Evolutionary conservation across 1,140 invertebrate species (phyloP).

Genomic region (Protaetia brevitarsis): DNA sequence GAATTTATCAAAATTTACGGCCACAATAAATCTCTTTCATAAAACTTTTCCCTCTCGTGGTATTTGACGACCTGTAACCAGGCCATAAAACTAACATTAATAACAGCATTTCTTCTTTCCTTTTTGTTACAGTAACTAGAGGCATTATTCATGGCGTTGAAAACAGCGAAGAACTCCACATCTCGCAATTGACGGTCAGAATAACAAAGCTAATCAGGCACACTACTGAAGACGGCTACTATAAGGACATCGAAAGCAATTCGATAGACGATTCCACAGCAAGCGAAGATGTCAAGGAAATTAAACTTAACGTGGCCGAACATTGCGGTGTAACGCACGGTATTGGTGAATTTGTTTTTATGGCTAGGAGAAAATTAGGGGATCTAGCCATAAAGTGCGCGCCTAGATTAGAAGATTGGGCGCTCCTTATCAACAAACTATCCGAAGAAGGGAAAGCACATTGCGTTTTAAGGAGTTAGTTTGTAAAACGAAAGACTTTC

Average conservation of each 20-base stretch:
- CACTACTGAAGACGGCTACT: conserved; percentile 46
- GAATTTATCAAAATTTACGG: conserved; percentile 17
- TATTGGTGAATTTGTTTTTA: conserved; percentile 74
- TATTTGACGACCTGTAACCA: conserved; percentile 6
- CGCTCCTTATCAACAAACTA: conserved; percentile 56
- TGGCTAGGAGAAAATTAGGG: conserved; percentile 70
- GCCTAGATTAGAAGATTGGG: conserved; percentile 68
- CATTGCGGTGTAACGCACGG: conserved; percentile 69
- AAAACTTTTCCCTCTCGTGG: background rate
- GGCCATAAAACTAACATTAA: conserved; percentile 14
- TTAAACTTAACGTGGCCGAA: conserved; percentile 56
- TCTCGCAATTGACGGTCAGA: conserved; percentile 64
- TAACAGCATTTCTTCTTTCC: conserved; percentile 1
- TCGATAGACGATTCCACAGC: conserved; percentile 35
- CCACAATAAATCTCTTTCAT: conserved; percentile 1
- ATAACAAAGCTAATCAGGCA: conserved; percentile 65
- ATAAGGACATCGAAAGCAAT: conserved; percentile 42
- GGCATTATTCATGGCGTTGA: conserved; percentile 66
- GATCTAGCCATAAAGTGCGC: conserved; percentile 69
- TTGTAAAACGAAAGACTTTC: background rate
- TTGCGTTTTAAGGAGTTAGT: conserved; percentile 57
- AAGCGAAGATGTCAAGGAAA: conserved; percentile 47
- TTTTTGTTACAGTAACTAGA: conserved; percentile 58
- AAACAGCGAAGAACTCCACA: conserved; percentile 59
- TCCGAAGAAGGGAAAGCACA: conserved; percentile 60